phyloP scores from a whole-genome alignment of 2,113 vertebrate genomes.

The Cyphomyrus discorhynchus region DNA sequence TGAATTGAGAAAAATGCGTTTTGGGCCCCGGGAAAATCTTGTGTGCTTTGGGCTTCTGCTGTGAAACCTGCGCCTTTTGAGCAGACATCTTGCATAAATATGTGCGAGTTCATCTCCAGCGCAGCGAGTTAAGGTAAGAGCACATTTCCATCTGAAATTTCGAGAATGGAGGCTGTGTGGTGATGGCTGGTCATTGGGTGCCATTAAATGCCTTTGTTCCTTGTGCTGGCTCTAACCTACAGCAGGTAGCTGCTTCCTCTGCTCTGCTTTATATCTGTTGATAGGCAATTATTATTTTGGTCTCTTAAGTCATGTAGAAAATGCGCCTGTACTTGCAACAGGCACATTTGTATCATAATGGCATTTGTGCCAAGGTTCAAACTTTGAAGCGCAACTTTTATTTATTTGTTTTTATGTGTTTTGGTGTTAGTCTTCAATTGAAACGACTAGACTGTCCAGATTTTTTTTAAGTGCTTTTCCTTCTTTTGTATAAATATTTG shows the following conservation, averaged over 20 bases:
- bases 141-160: neutral
- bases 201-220: neutral
- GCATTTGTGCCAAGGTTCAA: neutral
- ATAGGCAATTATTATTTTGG: neutral
- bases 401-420: neutral
- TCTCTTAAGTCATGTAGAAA: neutral
- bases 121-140: constrained; percentile 10
- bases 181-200: neutral
- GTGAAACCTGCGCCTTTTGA: neutral
- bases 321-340: neutral
- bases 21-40: neutral
- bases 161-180: neutral
- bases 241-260: neutral
- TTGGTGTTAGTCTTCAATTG: neutral
- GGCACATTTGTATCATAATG: neutral
- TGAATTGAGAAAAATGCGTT: neutral
- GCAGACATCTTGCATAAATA: neutral
- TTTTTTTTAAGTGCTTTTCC: neutral
- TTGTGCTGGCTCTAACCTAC: neutral
- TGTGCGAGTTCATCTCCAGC: neutral
- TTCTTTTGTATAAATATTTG: neutral
- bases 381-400: neutral
- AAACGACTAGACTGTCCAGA: neutral
- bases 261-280: neutral
- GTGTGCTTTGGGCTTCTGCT: neutral